These are phyloP conservation scores for Oryzaephilus surinamensis DNA, from an alignment of 1,140 invertebrate species.

Conservation along the genomic window DNA sequence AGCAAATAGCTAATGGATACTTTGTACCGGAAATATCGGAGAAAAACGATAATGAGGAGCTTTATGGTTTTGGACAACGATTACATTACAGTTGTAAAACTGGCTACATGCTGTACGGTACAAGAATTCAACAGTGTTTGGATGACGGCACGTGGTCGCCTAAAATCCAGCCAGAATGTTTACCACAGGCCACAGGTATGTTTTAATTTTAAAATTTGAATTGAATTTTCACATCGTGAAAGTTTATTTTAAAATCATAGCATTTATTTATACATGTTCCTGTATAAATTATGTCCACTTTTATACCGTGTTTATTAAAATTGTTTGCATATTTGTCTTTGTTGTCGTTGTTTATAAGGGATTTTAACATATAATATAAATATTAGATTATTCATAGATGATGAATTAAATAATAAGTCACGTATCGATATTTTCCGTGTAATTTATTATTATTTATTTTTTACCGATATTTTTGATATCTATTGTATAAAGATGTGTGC, in stretches of 20 bases:
- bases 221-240: conserved; percentile 4
- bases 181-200: conserved; percentile 11
- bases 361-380: too few relatives aligned
- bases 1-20: conserved; percentile 29
- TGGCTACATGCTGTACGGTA: conserved; percentile 35
- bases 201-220: background rate
- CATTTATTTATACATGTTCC: background rate
- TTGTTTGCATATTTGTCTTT: too few relatives aligned
- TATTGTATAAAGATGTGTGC: too few relatives aligned
- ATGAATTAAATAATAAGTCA: too few relatives aligned
- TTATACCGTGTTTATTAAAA: background rate
- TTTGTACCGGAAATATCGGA: conserved; percentile 23
- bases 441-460: too few relatives aligned
- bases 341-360: too few relatives aligned
- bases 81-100: conserved; percentile 35
- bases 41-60: conserved; percentile 6
- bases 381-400: too few relatives aligned
- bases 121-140: conserved; percentile 30
- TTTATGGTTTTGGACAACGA: conserved; percentile 22
- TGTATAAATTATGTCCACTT: conserved; percentile 1
- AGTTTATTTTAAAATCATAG: conserved; percentile 1
- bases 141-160: conserved; percentile 38
- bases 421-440: too few relatives aligned
- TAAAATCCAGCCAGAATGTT: conserved; percentile 30
- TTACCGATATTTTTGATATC: too few relatives aligned